Evolutionary conservation across 92 coral and sea anemone genomes (phyloP).

Genomic region (Diadumene lineata): DNA sequence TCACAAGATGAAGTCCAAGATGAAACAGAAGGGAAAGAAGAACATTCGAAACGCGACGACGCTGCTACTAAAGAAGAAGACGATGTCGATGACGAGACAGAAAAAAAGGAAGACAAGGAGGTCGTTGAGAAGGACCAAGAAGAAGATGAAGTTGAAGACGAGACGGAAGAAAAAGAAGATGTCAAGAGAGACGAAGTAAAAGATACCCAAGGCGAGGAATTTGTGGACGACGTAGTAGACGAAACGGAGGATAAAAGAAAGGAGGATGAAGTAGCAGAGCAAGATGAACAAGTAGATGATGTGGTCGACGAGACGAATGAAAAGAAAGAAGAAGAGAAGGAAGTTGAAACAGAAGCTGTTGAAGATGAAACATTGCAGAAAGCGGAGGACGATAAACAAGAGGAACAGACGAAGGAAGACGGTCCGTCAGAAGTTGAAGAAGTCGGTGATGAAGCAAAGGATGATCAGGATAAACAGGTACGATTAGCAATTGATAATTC

Average conservation of each 20-base stretch:
- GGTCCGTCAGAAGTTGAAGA: slow-evolving; percentile 12
- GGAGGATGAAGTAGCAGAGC: not conserved
- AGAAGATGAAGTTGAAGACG: slow-evolving; percentile 18
- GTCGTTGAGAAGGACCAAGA: slow-evolving; percentile 31
- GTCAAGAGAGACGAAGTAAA: not conserved
- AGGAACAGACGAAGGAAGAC: not conserved
- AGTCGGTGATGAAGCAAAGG: slow-evolving; percentile 13
- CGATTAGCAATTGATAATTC: too few species aligned
- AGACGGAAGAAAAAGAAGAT: not conserved
- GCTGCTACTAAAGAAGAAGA: not conserved
- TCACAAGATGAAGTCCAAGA: slow-evolving; percentile 45
- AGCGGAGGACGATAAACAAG: not conserved
- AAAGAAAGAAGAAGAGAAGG: slow-evolving; percentile 1
- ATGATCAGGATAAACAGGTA: slow-evolving; percentile 15
- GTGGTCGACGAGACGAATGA: not conserved
- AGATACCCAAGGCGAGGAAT: slow-evolving; percentile 1
- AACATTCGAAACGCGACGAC: slow-evolving; percentile 4
- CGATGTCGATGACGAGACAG: not conserved
- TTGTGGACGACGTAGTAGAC: not conserved
- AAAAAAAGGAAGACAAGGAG: slow-evolving; percentile 33
- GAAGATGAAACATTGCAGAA: not conserved
- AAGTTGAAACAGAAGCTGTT: slow-evolving; percentile 18
- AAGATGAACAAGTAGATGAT: not conserved
- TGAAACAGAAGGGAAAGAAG: slow-evolving; percentile 43
- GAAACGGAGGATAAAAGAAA: slow-evolving; percentile 7